Conservation (phyloP, 2,888 invertebrate species). For the Metellina segmentata region DNA sequence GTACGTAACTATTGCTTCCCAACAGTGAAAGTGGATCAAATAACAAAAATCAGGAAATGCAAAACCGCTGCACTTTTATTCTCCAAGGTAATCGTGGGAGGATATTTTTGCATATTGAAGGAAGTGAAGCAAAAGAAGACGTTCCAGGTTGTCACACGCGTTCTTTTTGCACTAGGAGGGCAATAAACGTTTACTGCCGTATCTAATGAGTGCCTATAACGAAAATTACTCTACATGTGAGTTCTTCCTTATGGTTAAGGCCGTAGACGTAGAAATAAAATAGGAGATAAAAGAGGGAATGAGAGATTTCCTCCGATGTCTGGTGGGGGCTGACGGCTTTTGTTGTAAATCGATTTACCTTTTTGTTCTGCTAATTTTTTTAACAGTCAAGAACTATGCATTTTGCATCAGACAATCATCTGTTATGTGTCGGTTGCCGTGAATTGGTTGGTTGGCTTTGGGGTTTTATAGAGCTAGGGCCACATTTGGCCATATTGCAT, state of each 20-base stretch:
- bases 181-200: conserved; percentile 20
- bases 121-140: not conserved
- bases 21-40: not conserved
- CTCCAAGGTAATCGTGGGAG: not conserved
- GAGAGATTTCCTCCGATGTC: not conserved
- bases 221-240: not conserved
- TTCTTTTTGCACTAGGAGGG: not conserved
- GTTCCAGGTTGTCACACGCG: not conserved
- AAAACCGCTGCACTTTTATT: not conserved
- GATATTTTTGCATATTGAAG: not conserved
- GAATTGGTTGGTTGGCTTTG: too few relatives aligned
- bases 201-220: conserved; percentile 18
- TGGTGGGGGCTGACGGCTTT: too few relatives aligned
- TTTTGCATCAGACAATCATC: too few relatives aligned
- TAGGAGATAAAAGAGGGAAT: not conserved
- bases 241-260: not conserved
- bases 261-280: not conserved
- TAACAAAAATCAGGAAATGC: not conserved
- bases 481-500: too few relatives aligned
- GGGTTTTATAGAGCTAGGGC: too few relatives aligned
- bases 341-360: too few relatives aligned
- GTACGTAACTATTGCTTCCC: not conserved
- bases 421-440: too few relatives aligned
- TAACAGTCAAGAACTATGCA: too few relatives aligned
- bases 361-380: too few relatives aligned